Evolutionary conservation across 37 sponge, comb jelly and placozoan species (phyloP).

Genomic region (Ianthella basta): DNA sequence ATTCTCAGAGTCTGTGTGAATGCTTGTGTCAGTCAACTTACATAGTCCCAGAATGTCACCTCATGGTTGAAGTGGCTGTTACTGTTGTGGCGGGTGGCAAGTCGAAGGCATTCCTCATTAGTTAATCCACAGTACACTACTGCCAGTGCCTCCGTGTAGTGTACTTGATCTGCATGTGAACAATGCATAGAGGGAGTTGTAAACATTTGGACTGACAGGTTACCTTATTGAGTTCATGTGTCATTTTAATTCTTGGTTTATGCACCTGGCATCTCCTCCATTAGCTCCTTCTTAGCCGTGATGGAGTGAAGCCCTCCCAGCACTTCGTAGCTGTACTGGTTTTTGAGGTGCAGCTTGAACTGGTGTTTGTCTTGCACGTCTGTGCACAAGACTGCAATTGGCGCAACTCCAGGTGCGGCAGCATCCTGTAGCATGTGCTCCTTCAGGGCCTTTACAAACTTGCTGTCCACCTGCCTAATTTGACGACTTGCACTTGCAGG

Average conservation of each 20-base stretch:
- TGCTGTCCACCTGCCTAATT: conserved; percentile 23
- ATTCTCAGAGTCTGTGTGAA: no score
- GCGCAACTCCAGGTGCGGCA: conserved; percentile 27
- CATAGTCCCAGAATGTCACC: conserved; percentile 41
- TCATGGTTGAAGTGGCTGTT: conserved; percentile 43
- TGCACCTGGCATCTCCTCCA: conserved; percentile 18
- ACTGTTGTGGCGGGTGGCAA: conserved; percentile 34
- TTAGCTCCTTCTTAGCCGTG: conserved; percentile 16
- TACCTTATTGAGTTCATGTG: no score
- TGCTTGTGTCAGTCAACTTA: no score
- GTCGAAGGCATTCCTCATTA: conserved; percentile 34
- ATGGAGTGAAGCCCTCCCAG: conserved; percentile 49
- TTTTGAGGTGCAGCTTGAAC: conserved; percentile 24
- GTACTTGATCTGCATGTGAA: conserved; percentile 30
- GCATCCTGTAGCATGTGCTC: conserved; percentile 3
- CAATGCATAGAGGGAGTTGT: no score
- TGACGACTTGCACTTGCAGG: conserved; percentile 20
- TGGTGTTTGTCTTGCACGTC: neutral
- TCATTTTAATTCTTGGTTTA: no score
- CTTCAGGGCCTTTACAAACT: conserved; percentile 10
- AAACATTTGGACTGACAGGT: no score
- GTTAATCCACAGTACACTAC: conserved; percentile 41
- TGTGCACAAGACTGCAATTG: conserved; percentile 33
- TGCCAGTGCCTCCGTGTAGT: neutral
- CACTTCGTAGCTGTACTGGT: conserved; percentile 59